Percentiles rank a stretch among this genome's conserved stretches.
Conservation (phyloP, 1,140 invertebrate genomes). For the Calliopsis andreniformis region DNA sequence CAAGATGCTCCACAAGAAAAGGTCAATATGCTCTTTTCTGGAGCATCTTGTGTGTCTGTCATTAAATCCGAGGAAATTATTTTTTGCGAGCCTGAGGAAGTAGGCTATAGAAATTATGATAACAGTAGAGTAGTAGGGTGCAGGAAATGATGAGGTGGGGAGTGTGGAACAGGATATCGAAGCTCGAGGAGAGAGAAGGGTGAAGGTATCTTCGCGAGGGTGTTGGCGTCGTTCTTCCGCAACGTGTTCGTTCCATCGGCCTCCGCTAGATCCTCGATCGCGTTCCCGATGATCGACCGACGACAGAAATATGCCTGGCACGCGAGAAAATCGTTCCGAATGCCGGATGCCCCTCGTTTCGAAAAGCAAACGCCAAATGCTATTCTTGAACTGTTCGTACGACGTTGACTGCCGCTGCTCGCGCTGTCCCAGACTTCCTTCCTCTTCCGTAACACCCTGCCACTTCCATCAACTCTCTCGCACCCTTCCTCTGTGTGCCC, state of each 20-base stretch:
- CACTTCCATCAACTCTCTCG: background rate
- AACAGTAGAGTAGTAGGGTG: background rate
- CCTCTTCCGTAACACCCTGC: constrained; percentile 16
- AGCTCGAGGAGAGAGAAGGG: constrained; percentile 12
- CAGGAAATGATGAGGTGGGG: background rate
- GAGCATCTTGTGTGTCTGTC: too few relatives aligned
- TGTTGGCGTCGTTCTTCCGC: constrained; percentile 15
- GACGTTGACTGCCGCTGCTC: constrained; percentile 82
- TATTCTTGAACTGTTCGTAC: constrained; percentile 70
- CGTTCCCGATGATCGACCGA: constrained; percentile 15
- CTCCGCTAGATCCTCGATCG: constrained; percentile 42
- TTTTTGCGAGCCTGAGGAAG: background rate
- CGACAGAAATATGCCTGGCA: background rate
- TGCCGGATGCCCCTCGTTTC: constrained; percentile 60
- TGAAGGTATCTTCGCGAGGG: constrained; percentile 7
- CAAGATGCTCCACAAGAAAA: too few relatives aligned
- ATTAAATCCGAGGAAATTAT: background rate
- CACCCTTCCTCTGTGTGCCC: constrained; percentile 28
- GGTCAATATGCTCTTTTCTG: too few relatives aligned
- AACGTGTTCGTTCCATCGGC: constrained; percentile 60
- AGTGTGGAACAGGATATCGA: constrained; percentile 27
- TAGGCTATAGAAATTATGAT: constrained; percentile 6
- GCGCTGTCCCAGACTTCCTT: constrained; percentile 79
- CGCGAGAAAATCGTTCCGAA: constrained; percentile 21
- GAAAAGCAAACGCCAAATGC: constrained; percentile 3